Percentiles rank a stretch among this genome's conserved stretches.
These are phyloP conservation scores for Zoanthus gigantus DNA, from an alignment of 92 coral and sea anemone genomes.

Conservation along the genomic window DNA sequence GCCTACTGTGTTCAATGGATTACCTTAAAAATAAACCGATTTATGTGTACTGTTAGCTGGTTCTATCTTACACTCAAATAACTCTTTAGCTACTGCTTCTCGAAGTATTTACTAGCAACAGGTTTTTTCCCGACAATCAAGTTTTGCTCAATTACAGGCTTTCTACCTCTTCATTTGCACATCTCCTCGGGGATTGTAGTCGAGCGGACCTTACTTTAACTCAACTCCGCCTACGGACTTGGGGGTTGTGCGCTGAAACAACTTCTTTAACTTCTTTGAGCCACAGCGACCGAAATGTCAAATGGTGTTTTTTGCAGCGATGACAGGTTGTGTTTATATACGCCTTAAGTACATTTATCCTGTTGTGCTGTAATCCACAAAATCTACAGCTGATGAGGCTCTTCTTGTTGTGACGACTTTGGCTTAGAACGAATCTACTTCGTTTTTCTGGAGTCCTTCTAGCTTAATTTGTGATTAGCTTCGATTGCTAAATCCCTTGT, in stretches of 20 bases:
- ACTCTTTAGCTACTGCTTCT: too few relatives aligned
- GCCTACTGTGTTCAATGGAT: too few relatives aligned
- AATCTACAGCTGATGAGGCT: slow-evolving; percentile 54
- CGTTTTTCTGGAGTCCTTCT: background rate
- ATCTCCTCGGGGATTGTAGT: slow-evolving; percentile 1
- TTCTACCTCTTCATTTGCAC: background rate
- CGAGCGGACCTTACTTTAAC: background rate
- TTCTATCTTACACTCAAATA: too few relatives aligned
- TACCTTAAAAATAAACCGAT: too few relatives aligned
- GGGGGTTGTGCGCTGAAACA: background rate
- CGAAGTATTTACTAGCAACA: background rate
- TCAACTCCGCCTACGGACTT: slow-evolving; percentile 17
- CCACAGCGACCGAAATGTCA: slow-evolving; percentile 60
- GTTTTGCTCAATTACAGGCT: slow-evolving; percentile 2
- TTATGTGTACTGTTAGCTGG: too few relatives aligned
- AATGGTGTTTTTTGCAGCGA: slow-evolving; percentile 45
- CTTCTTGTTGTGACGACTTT: slow-evolving; percentile 16
- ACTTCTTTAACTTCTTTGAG: slow-evolving; percentile 1
- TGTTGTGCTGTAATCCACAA: slow-evolving; percentile 50
- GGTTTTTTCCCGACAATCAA: slow-evolving; percentile 10
- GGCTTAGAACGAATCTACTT: slow-evolving; percentile 1
- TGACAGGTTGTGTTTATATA: slow-evolving; percentile 44
- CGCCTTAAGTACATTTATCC: slow-evolving; percentile 17
- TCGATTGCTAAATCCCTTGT: slow-evolving; percentile 53
- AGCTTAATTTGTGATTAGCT: slow-evolving; percentile 23